A percentile compares a stretch with the other conserved stretches of the same genome.
phyloP scores from a whole-genome alignment of 2,113 vertebrate species.

The Brachyhypopomus gauderio region DNA sequence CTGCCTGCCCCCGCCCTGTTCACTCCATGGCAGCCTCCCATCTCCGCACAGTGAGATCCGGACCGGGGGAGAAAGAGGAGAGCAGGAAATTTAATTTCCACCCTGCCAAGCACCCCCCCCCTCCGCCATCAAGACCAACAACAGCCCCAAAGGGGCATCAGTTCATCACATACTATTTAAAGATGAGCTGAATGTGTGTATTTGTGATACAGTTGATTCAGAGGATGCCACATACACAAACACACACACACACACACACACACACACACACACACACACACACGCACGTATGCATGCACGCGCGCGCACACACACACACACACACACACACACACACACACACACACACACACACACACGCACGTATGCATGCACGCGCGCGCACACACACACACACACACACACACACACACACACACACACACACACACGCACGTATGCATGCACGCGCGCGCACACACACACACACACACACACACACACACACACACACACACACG shows the following conservation, averaged over 20 bases:
- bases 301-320: too few species aligned
- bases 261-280: too few species aligned
- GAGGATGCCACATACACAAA: neutral
- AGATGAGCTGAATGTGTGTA: slow-evolving; percentile 37
- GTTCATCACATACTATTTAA: slow-evolving; percentile 47
- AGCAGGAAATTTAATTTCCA: slow-evolving; percentile 54
- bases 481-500: too few species aligned
- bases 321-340: neutral
- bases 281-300: too few species aligned
- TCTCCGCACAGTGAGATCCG: slow-evolving; percentile 21
- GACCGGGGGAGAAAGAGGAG: slow-evolving; percentile 40
- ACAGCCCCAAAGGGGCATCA: slow-evolving; percentile 37
- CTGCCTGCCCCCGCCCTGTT: slow-evolving; percentile 35
- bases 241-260: slow-evolving; percentile 5
- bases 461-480: slow-evolving; percentile 2
- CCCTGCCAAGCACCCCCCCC: neutral
- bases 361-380: too few species aligned
- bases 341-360: neutral
- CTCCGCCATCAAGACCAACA: too few species aligned
- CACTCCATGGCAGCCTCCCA: slow-evolving; percentile 38
- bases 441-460: neutral
- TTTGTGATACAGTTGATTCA: neutral
- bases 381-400: slow-evolving; percentile 5
- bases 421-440: too few species aligned
- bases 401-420: neutral